These are phyloP conservation scores for Hippopotamus amphibius DNA, from an alignment of 2,113 vertebrate species.

Conservation along the genomic window DNA sequence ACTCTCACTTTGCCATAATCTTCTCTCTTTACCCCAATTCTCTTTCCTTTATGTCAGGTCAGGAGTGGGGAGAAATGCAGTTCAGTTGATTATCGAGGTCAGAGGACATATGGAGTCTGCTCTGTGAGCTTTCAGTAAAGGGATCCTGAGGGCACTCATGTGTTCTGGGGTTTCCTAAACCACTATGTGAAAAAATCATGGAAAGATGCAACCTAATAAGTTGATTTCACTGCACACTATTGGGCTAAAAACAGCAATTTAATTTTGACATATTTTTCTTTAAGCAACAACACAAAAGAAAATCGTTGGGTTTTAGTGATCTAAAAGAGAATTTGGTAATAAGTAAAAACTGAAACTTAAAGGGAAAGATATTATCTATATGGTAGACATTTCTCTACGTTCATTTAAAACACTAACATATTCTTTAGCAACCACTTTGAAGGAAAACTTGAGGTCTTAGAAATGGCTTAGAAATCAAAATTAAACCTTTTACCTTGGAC, in stretches of 20 bases:
- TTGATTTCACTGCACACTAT: not conserved
- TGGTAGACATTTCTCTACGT: not conserved
- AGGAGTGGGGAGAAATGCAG: too few species aligned
- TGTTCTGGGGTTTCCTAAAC: too few species aligned
- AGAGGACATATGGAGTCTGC: too few species aligned
- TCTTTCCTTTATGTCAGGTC: too few species aligned
- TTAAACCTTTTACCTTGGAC: not conserved
- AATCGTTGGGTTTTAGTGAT: not conserved
- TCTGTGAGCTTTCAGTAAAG: too few species aligned
- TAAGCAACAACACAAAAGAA: not conserved
- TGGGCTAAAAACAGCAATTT: not conserved
- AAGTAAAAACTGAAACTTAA: not conserved
- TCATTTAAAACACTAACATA: not conserved
- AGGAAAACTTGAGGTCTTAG: not conserved
- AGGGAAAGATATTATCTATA: not conserved
- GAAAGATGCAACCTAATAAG: too few species aligned
- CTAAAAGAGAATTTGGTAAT: not conserved
- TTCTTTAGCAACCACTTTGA: not conserved
- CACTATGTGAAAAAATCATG: too few species aligned
- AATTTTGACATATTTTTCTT: not conserved
- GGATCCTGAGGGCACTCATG: too few species aligned
- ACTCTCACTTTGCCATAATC: not conserved
- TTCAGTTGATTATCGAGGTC: too few species aligned
- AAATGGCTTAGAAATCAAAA: not conserved
- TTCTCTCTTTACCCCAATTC: not conserved